These are phyloP conservation scores for Napeogenes sylphis DNA, from an alignment of 2,888 invertebrate genomes.

Conservation along the genomic window DNA sequence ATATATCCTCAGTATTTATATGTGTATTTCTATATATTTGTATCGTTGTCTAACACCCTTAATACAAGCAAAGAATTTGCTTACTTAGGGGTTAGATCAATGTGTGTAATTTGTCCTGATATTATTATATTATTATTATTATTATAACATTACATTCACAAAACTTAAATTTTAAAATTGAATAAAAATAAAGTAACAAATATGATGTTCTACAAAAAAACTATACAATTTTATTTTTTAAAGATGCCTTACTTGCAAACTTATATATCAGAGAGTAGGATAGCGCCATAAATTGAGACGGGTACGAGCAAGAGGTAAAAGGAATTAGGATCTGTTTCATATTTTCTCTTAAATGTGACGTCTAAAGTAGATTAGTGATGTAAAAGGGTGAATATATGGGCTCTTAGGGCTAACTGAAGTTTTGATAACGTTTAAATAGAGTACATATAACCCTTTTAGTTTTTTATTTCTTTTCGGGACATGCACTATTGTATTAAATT, in stretches of 20 bases:
- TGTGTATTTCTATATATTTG: too few species aligned
- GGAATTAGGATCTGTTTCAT: constrained; percentile 20
- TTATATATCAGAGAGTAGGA: constrained; percentile 9
- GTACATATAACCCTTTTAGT: neutral
- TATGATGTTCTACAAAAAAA: too few species aligned
- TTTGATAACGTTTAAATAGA: constrained; percentile 8
- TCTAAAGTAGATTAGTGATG: constrained; percentile 21
- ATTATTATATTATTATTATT: too few species aligned
- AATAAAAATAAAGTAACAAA: too few species aligned
- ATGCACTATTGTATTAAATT: neutral
- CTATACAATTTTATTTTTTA: too few species aligned
- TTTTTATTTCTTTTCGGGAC: neutral
- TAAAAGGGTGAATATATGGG: constrained; percentile 14
- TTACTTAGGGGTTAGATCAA: too few species aligned
- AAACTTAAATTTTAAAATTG: too few species aligned
- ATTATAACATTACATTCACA: too few species aligned
- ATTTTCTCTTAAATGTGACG: constrained; percentile 22
- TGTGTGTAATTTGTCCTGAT: too few species aligned
- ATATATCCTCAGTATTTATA: too few species aligned
- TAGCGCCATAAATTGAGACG: constrained; percentile 1
- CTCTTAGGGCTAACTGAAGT: constrained; percentile 11
- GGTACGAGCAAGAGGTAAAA: constrained; percentile 9
- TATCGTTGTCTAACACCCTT: too few species aligned
- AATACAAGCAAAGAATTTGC: too few species aligned
- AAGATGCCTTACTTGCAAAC: neutral